Evolutionary conservation across 1,140 invertebrate genomes (phyloP).

Genomic region (Schlechtendalia chinensis): DNA sequence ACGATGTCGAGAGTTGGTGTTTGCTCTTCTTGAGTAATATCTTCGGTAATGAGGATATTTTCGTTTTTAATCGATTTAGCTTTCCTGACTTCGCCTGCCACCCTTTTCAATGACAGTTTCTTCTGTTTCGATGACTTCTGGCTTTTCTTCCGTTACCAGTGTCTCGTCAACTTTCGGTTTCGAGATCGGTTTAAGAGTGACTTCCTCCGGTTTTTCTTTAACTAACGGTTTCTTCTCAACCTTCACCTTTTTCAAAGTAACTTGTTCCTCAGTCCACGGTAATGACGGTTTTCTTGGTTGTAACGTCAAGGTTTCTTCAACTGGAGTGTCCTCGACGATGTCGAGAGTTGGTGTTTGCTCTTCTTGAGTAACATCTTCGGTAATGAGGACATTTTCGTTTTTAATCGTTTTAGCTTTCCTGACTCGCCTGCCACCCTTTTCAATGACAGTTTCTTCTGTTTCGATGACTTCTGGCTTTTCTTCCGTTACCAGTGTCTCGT

Average conservation of each 20-base stretch:
- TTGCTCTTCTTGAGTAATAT: no score
- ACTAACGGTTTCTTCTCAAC: conserved; percentile 53
- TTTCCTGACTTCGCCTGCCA: no score
- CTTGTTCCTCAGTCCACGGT: conserved; percentile 54
- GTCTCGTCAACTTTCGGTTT: conserved; percentile 45
- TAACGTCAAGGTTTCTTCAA: neutral
- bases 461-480: no score
- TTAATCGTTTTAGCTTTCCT: conserved; percentile 1
- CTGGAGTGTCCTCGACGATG: neutral
- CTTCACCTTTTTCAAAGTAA: conserved; percentile 53
- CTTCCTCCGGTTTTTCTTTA: conserved; percentile 57
- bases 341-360: neutral
- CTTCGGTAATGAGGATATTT: no score
- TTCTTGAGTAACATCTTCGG: neutral
- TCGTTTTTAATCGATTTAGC: no score
- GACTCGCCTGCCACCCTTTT: conserved; percentile 38
- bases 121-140: no score
- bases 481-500: no score
- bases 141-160: no score
- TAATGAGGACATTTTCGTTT: neutral
- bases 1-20: no score
- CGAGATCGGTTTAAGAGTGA: conserved; percentile 56
- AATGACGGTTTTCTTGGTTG: neutral
- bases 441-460: no score
- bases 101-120: no score